Evolutionary conservation across 2,888 invertebrate genomes (phyloP), one percentile per base, ranked within the genome.

Genomic region (Drosophila kambysellisi): DNA sequence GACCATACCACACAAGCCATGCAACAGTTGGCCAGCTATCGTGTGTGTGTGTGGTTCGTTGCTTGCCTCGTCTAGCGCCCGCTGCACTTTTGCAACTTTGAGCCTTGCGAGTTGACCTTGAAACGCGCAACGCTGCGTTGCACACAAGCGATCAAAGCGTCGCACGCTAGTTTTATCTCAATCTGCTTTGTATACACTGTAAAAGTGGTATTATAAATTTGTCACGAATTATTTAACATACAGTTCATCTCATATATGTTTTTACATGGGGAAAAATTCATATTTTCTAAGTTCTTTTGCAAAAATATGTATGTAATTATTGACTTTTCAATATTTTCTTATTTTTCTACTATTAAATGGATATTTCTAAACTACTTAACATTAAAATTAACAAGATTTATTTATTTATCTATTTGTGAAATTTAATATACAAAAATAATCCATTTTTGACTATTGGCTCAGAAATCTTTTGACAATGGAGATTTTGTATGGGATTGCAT

Each of bases 121-220:
- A 70, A 74, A 56, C 64, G 37, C 43, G 74, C 70, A 29, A 77
- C 74, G 78, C 74, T 70, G 78, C 70, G 60, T 56, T 78, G 74
- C 78, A 78, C 78, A 68, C 78, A 69, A 52, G 59, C 67, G 70
- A 48, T 61, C 60, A 72, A 58, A 50, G 50, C 48, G 20, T 20
- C 39, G 32, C 33, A 33, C 60, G 33, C 43, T 8, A 25, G 30
- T 50, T 64, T 67, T 17, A 29, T 17, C 53, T 66, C 43, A 57
- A 48, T 52, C 46, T 37, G 43, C 5, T 25, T 2, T 39, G 11
- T n/a, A 66, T 52, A 52, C 65, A 20, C 65, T 66, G 12, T 7
- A 12, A 30, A 3, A 5, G 11, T 9, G 1, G 3, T 30, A 51
- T 51, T n/a, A 3, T 5, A 29, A 11, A 6, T n/a, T 17, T 30